Percentiles rank a stretch among this genome's conserved stretches.
Conservation (phyloP, 2,888 invertebrate genomes). For the Nemotelus pantherinus region DNA sequence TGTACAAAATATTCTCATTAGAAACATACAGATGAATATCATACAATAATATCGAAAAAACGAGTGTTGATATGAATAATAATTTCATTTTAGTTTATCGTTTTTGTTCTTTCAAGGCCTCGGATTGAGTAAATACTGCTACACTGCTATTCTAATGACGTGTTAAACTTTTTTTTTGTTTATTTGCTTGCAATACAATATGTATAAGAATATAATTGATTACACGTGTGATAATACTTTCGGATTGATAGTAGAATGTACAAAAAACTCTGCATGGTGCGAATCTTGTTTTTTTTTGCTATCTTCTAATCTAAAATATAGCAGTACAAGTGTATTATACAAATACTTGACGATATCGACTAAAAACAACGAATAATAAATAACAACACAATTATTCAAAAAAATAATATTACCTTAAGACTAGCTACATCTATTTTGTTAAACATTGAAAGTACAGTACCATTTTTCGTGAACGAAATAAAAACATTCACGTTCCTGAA, state of each 20-base stretch:
- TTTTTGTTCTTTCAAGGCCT: conserved; percentile 36
- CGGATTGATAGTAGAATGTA: conserved; percentile 20
- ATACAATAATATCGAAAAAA: conserved; percentile 26
- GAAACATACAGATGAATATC: not conserved
- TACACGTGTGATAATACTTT: conserved; percentile 41
- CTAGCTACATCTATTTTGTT: conserved; percentile 22
- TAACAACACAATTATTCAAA: conserved; percentile 38
- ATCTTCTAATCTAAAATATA: conserved; percentile 15
- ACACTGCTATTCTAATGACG: conserved; percentile 8
- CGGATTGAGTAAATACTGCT: conserved; percentile 41
- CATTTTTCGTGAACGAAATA: not conserved
- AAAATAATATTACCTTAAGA: not conserved
- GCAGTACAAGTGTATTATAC: conserved; percentile 25
- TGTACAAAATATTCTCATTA: no score
- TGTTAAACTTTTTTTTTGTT: not conserved
- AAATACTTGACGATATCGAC: conserved; percentile 14
- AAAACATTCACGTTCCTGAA: no score
- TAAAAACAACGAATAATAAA: conserved; percentile 37
- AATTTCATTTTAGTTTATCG: conserved; percentile 13
- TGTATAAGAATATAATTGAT: conserved; percentile 33
- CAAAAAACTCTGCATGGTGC: conserved; percentile 11
- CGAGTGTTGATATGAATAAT: conserved; percentile 28
- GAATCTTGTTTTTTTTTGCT: conserved; percentile 15
- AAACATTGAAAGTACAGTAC: not conserved
- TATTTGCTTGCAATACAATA: conserved; percentile 25